These are phyloP conservation scores for Apeira syringaria DNA, from an alignment of 2,888 invertebrate species.

Conservation along the genomic window DNA sequence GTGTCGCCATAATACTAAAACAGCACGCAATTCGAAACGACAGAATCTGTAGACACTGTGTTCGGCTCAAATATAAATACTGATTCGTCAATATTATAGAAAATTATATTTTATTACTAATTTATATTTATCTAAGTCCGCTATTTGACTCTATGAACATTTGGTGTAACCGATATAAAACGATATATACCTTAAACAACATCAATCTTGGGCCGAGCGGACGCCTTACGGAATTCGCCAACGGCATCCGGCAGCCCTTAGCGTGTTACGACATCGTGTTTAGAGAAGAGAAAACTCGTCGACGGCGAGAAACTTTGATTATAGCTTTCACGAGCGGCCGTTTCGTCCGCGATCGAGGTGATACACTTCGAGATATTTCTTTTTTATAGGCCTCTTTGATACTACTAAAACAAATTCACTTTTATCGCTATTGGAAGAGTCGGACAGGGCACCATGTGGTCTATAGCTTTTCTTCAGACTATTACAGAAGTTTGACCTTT, in stretches of 20 bases:
- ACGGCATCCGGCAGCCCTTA: conserved; percentile 79
- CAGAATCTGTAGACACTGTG: too few species aligned
- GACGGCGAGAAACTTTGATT: conserved; percentile 80
- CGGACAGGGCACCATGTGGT: conserved; percentile 64
- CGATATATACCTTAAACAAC: too few species aligned
- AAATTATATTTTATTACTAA: too few species aligned
- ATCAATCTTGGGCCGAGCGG: conserved; percentile 49
- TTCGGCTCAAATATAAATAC: too few species aligned
- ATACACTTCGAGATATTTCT: conserved; percentile 75
- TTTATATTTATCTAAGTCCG: too few species aligned
- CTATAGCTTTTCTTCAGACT: conserved; percentile 57
- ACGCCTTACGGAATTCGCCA: conserved; percentile 64
- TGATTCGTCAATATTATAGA: too few species aligned
- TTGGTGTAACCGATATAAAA: too few species aligned
- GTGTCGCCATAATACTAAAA: too few species aligned
- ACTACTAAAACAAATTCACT: conserved; percentile 81
- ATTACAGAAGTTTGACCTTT: conserved; percentile 67
- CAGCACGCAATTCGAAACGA: too few species aligned
- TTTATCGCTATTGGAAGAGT: conserved; percentile 62
- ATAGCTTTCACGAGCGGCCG: conserved; percentile 78
- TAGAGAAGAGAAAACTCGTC: conserved; percentile 79
- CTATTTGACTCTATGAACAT: too few species aligned
- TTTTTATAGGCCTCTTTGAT: conserved; percentile 78
- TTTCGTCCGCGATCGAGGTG: conserved; percentile 73
- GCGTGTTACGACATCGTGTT: conserved; percentile 80